These are phyloP conservation scores for Ctenochaetus hawaiiensis DNA, from an alignment of 2,797 vertebrate species.

Conservation along the genomic window DNA sequence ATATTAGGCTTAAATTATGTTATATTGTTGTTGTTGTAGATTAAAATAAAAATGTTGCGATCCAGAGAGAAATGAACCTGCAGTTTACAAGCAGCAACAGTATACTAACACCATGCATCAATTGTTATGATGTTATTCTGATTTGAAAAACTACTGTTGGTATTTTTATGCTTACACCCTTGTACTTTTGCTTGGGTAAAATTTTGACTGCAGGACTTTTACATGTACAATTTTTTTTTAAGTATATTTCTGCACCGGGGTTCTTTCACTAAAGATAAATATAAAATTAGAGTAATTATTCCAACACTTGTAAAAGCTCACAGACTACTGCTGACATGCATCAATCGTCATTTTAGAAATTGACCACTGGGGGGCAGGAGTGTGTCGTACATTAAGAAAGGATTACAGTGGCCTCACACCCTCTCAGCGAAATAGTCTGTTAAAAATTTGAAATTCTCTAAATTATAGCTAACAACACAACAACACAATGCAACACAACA, in stretches of 20 bases:
- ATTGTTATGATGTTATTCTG: background rate
- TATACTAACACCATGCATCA: background rate
- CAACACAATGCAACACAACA: too few species aligned
- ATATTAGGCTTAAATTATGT: background rate
- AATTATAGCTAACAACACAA: background rate
- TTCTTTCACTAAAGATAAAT: background rate
- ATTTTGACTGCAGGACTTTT: background rate
- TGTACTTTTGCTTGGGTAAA: background rate
- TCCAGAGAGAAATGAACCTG: background rate
- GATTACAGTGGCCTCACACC: background rate
- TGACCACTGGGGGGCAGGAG: constrained; percentile 45
- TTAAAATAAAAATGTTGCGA: background rate
- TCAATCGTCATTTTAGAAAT: background rate
- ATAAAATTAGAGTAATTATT: background rate
- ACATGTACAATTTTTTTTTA: background rate
- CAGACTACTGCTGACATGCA: background rate
- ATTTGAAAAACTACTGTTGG: background rate
- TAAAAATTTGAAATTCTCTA: rapidly evolving
- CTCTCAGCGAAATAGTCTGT: background rate
- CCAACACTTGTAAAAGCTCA: background rate
- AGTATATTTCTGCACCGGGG: too few species aligned
- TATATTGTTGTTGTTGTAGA: too few species aligned
- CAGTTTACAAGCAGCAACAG: background rate
- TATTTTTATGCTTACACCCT: background rate
- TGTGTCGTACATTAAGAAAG: constrained; percentile 1